These are phyloP conservation scores for Drosophila villosipedis DNA, from an alignment of 2,888 invertebrate genomes.

Conservation along the genomic window DNA sequence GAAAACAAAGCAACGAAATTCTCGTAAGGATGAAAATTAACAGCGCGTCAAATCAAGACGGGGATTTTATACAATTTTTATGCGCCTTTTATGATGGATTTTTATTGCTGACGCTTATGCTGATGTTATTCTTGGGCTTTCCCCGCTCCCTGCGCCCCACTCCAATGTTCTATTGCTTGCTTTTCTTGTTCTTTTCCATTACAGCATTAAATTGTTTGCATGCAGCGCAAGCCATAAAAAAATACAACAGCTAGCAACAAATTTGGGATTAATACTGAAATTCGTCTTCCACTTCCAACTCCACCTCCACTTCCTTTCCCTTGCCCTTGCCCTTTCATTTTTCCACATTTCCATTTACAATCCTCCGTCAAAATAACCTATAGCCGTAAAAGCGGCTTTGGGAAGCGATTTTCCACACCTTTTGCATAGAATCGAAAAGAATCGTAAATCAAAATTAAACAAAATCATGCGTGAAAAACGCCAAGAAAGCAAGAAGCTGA, in stretches of 20 bases:
- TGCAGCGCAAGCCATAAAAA: conserved; percentile 65
- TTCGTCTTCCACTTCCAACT: conserved; percentile 3
- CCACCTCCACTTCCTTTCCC: neutral
- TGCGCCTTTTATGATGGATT: conserved; percentile 73
- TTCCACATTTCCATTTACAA: conserved; percentile 1
- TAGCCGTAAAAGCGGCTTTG: conserved; percentile 40
- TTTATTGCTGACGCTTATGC: conserved; percentile 69
- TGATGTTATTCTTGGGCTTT: conserved; percentile 35
- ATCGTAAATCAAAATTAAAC: conserved; percentile 51
- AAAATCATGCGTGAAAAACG: conserved; percentile 46
- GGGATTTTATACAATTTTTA: conserved; percentile 65
- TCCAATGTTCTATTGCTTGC: neutral
- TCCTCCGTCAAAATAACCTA: conserved; percentile 1
- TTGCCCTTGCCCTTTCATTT: neutral
- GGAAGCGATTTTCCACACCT: conserved; percentile 51
- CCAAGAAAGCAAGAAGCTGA: conserved; percentile 5
- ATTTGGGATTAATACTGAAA: conserved; percentile 67
- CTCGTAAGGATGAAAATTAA: conserved; percentile 60
- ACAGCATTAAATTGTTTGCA: conserved; percentile 71
- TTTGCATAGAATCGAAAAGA: conserved; percentile 28
- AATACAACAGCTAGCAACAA: conserved; percentile 69
- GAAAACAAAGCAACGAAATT: conserved; percentile 31
- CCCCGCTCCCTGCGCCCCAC: neutral
- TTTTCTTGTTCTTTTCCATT: conserved; percentile 18
- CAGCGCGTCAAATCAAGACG: conserved; percentile 75